A percentile compares a stretch with the other conserved stretches of the same genome.
phyloP scores from a whole-genome alignment of 2,797 vertebrate species.

The Hipposideros larvatus region DNA sequence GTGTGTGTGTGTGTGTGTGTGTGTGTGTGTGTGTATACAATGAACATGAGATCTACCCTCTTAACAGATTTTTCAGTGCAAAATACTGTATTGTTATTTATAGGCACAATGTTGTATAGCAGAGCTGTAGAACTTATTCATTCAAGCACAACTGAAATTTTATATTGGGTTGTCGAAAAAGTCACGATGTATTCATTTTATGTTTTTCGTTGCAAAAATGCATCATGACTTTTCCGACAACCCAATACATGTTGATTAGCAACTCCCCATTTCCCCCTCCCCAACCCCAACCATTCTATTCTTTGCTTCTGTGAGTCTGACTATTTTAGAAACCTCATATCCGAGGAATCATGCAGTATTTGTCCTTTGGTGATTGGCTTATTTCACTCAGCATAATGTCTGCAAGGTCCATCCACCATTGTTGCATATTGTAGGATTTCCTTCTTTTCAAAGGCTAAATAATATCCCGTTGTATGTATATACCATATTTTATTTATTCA shows the following conservation, averaged over 20 bases:
- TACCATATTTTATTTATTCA: neutral
- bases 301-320: neutral
- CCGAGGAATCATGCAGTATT: neutral
- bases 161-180: too few species aligned
- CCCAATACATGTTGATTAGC: neutral
- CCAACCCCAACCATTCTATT: neutral
- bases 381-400: neutral
- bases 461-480: neutral
- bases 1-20: too few species aligned
- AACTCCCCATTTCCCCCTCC: neutral
- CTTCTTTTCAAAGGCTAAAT: neutral
- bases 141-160: neutral
- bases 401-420: neutral
- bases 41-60: neutral
- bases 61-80: neutral
- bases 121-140: neutral
- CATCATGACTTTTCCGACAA: too few species aligned
- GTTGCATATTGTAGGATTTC: neutral
- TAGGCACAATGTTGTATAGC: neutral
- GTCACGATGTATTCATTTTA: too few species aligned
- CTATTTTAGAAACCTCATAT: neutral
- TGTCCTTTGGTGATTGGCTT: neutral
- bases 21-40: too few species aligned
- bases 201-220: too few species aligned
- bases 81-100: neutral